Percentiles rank a stretch among this genome's conserved stretches.
phyloP scores from a whole-genome alignment of 2,888 invertebrate species.

The Sphaerophoria rueppellii region DNA sequence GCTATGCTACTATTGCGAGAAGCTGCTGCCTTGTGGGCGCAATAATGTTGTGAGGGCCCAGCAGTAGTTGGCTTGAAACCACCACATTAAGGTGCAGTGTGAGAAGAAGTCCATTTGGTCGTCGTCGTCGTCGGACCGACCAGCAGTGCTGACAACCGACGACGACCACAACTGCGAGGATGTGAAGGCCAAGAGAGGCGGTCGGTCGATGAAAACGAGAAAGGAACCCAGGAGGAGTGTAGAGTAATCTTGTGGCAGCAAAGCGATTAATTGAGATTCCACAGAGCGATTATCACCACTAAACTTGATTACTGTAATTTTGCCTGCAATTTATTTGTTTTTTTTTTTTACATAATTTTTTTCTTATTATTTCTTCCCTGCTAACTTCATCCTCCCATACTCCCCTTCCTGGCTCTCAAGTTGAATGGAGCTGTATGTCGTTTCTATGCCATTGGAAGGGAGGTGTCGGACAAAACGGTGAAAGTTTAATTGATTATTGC shows the following conservation, averaged over 20 bases:
- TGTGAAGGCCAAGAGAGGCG: background rate
- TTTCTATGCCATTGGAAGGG: slow-evolving; percentile 27
- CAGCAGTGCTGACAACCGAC: slow-evolving; percentile 15
- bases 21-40: slow-evolving; percentile 63
- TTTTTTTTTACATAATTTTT: slow-evolving; percentile 39
- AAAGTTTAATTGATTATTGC: slow-evolving; percentile 73
- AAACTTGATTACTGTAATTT: slow-evolving; percentile 75
- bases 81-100: slow-evolving; percentile 28
- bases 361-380: slow-evolving; percentile 7
- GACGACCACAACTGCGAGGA: background rate
- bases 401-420: background rate
- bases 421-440: slow-evolving; percentile 17
- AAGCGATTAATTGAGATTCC: slow-evolving; percentile 75
- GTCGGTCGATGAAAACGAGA: background rate
- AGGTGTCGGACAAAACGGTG: slow-evolving; percentile 63
- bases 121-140: background rate
- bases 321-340: slow-evolving; percentile 72
- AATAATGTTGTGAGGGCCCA: slow-evolving; percentile 62
- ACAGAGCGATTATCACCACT: slow-evolving; percentile 75
- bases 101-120: slow-evolving; percentile 35
- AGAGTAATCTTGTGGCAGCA: slow-evolving; percentile 72
- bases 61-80: slow-evolving; percentile 46
- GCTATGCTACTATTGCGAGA: background rate
- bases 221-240: slow-evolving; percentile 38
- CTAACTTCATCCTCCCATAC: slow-evolving; percentile 17